Percentiles rank a stretch among this genome's conserved stretches.
phyloP scores from a whole-genome alignment of 2,113 vertebrate genomes.

The Cavia porcellus region DNA sequence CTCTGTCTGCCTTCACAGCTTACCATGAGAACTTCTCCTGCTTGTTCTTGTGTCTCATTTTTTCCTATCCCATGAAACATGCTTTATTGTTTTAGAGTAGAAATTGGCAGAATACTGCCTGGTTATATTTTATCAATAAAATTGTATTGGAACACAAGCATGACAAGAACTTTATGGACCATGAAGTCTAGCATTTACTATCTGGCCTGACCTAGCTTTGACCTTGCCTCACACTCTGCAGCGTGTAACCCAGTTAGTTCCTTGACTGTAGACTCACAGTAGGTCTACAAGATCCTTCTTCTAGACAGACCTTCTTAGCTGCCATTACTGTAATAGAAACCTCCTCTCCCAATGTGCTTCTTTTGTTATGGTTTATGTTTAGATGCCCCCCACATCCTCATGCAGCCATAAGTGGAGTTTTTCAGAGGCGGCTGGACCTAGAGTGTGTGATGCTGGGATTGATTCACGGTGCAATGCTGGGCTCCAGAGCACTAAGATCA shows the following conservation, averaged over 20 bases:
- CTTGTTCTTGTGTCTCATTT: neutral
- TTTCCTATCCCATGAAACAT: neutral
- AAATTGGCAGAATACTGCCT: neutral
- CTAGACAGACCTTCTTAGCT: neutral
- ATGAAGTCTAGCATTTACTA: neutral
- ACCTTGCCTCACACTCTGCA: neutral
- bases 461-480: neutral
- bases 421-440: neutral
- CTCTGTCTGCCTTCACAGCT: neutral
- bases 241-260: neutral
- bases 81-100: neutral
- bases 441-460: neutral
- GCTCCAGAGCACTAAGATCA: neutral
- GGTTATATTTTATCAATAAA: constrained; percentile 44
- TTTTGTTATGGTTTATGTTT: neutral
- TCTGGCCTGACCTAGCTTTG: neutral
- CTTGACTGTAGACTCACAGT: neutral
- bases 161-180: neutral
- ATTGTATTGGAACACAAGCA: neutral
- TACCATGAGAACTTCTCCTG: neutral
- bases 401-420: neutral
- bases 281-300: neutral
- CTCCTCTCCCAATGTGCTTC: neutral
- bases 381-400: neutral
- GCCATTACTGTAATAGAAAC: neutral